phyloP scores from a whole-genome alignment of 2,113 vertebrate genomes.

The Columba livia region DNA sequence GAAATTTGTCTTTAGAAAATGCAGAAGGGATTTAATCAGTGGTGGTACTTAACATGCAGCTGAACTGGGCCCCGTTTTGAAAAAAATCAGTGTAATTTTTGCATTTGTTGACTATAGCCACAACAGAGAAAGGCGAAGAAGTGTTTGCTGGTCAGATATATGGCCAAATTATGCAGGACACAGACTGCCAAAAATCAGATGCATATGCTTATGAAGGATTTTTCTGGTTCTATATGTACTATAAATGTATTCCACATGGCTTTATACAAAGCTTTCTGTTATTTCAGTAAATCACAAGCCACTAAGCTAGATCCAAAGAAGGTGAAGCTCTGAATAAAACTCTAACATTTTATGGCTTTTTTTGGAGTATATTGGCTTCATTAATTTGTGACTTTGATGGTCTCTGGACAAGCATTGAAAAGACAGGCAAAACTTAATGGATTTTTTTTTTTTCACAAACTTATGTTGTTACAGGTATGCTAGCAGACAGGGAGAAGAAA shows the following conservation, averaged over 20 bases:
- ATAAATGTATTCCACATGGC: constrained; percentile 58
- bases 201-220: constrained; percentile 47
- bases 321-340: constrained; percentile 45
- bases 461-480: neutral
- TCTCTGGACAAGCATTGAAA: constrained; percentile 13
- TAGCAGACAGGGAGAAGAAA: neutral
- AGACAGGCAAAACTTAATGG: constrained; percentile 1
- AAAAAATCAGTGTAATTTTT: neutral
- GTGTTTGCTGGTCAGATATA: constrained; percentile 11
- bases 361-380: constrained; percentile 24
- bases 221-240: constrained; percentile 43
- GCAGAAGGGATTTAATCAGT: neutral
- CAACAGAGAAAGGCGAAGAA: neutral
- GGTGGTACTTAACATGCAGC: neutral
- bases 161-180: constrained; percentile 26
- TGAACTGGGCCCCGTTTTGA: neutral
- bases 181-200: constrained; percentile 41
- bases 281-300: constrained; percentile 55
- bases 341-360: constrained; percentile 43
- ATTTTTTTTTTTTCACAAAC: neutral
- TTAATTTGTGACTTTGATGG: constrained; percentile 34
- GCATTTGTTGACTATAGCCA: neutral
- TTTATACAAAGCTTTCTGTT: constrained; percentile 55
- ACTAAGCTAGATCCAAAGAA: constrained; percentile 46
- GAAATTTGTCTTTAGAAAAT: neutral